Base-by-base conservation (phyloP, 2,888 invertebrate genomes). In the Phaedon cochleariae region DNA sequence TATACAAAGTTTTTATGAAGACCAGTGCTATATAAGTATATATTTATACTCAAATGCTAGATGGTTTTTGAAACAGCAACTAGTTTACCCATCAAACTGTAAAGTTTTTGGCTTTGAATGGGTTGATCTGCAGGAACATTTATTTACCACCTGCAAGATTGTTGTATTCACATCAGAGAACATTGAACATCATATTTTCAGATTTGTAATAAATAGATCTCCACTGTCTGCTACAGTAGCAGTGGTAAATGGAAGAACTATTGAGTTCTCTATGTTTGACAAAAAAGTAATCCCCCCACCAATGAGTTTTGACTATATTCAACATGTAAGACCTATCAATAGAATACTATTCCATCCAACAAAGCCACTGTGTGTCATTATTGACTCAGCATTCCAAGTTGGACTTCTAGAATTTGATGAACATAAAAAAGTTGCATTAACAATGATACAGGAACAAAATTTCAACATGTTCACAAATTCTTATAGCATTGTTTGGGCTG, bases 221-320 rank as follows among this genome's bases (percentile, higher is more conserved):
- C 59, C 59, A 10, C 45, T 34, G 34, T 54, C 34, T 17, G 62
- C 59, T 82, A 86, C 88, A 79, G 88, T 90, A 29, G 91, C 92
- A 2, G 94, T 95, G 10, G 89, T 95, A 71, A 92, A 95, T 86
- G 93, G 93, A 71, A 88, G 84, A 62, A 88, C 87, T 71, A 74
- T 93, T 21, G 83, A 92, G 51, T 68, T 95, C 48, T 94, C 95
- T 9, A 88, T 90, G 34, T 93, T 95, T 77, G 87, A 89, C 69
- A 85, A 88, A 67, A 87, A 89, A 63, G 86, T 94, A 21, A 86
- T 95, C 10, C 96, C 97, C 26, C 96, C 97, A 1, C 96, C 96
- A 34, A 91, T 95, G 91, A 86, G 87, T 64, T 89, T 90, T 57
- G 84, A 86, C 59, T 85, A 86, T 72, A 76, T 93, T 12, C 79